Base-by-base conservation (phyloP, 1,140 invertebrate genomes). In the Sarcophaga peregrina region DNA sequence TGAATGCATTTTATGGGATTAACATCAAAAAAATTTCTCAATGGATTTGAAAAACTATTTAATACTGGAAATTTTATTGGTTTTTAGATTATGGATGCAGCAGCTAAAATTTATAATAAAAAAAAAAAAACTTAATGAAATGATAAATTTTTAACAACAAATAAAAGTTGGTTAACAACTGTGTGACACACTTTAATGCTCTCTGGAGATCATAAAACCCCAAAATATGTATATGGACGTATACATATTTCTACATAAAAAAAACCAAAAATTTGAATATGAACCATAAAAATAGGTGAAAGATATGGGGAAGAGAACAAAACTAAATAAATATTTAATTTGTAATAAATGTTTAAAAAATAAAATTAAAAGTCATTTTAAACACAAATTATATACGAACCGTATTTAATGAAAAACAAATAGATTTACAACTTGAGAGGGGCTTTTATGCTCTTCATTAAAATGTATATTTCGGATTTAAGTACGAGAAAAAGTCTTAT, bases 11-110 rank as follows among this genome's bases (percentile, higher is more conserved):
- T 58, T 13, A 58, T 58, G 54, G 20, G 25, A 73, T 25, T 20
- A 73, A 73, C 68, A 73, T 73, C 52, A 54, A 54, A 10, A 73
- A 73, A 58, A 58, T 58, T 58, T 58, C 13, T 58, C 54, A 58
- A 58, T 58, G 54, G 25, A 37, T 37, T 58, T 58, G 15, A n/a
- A 58, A n/a, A 58, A 13, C n/a, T 58, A 58, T 6, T 37, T 37
- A 37, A 37, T 37, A 4, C 25, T 37, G 25, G 25, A 37, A 37
- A 37, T 58, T 58, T 58, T 58, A 58, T 58, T 13, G 54, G 54
- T 15, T 58, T 58, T 58, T 58, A n/a, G 54, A 58, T 58, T 58
- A 58, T 13, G 25, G 54, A 58, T 58, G 54, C 15, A 58, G 13
- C 13, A 58, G 54, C 15, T 58, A 58, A 58, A 58, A 58, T n/a